These are phyloP conservation scores for Petrocephalus microphthalmus DNA, from an alignment of 2,113 vertebrate genomes.

Conservation along the genomic window DNA sequence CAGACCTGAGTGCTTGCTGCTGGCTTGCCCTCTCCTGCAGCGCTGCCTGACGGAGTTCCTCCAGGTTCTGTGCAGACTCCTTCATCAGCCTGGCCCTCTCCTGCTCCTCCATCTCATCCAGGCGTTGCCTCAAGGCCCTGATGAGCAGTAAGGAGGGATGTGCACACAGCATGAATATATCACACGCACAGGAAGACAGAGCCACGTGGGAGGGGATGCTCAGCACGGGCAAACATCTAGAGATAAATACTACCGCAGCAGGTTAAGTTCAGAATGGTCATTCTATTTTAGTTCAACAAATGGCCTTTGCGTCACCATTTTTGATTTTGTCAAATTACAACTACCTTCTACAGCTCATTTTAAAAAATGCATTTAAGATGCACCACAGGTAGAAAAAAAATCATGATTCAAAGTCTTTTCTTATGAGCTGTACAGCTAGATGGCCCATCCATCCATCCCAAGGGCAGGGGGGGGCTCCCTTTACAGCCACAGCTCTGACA, in stretches of 20 bases:
- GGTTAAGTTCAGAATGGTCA: background rate
- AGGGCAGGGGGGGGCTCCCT: background rate
- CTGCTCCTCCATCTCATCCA: slow-evolving; percentile 53
- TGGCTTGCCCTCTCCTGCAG: slow-evolving; percentile 45
- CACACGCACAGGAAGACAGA: background rate
- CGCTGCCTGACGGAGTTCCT: slow-evolving; percentile 50
- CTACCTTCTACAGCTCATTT: background rate
- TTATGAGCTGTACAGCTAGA: background rate
- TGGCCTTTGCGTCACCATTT: background rate
- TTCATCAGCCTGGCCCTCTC: slow-evolving; percentile 58
- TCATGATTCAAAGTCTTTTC: background rate
- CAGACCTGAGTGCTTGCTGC: slow-evolving; percentile 64
- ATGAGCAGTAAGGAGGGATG: background rate
- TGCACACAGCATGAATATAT: background rate
- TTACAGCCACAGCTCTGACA: background rate
- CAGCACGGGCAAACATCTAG: background rate
- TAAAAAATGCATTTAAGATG: background rate
- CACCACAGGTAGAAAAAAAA: background rate
- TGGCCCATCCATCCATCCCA: background rate
- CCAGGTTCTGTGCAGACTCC: slow-evolving; percentile 48
- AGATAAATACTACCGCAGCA: background rate
- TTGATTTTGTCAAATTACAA: background rate
- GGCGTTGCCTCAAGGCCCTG: slow-evolving; percentile 60
- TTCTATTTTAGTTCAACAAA: background rate
- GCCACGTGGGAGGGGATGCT: background rate